A percentile compares a stretch with the other conserved stretches of the same genome.
Evolutionary conservation across 2,797 vertebrate genomes (phyloP).

Genomic region (Phyllotis vaccarum): DNA sequence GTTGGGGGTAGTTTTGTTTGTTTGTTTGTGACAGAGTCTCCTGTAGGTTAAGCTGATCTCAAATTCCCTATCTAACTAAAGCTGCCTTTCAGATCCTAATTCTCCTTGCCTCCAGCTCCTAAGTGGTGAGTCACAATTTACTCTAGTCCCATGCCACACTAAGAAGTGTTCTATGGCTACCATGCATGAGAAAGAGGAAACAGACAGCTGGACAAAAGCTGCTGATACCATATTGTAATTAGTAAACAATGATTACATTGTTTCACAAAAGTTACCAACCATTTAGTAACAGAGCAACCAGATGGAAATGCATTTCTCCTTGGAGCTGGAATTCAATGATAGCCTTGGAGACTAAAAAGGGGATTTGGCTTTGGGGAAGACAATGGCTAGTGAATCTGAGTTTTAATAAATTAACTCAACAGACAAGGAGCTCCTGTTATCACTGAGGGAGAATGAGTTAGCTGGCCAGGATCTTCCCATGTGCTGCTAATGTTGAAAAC

Average conservation of each 20-base stretch:
- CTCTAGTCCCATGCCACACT: not conserved
- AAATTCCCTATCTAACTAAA: not conserved
- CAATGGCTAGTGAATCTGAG: not conserved
- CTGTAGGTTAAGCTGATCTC: not conserved
- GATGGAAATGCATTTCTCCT: slow-evolving; percentile 47
- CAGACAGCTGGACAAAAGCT: slow-evolving; percentile 5
- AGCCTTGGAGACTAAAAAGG: not conserved
- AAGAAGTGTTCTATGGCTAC: not conserved
- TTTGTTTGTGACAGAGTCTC: not conserved
- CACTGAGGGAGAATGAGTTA: not conserved
- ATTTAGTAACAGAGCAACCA: slow-evolving; percentile 23
- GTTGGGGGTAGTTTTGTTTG: not conserved
- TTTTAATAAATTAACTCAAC: not conserved
- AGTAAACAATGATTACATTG: not conserved
- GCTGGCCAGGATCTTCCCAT: not conserved
- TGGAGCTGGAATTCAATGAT: not conserved
- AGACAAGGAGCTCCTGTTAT: not conserved
- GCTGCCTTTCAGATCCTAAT: not conserved
- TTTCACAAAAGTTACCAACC: not conserved
- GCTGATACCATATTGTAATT: not conserved
- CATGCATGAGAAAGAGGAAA: not conserved
- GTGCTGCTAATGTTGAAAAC: not conserved
- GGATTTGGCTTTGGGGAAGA: not conserved
- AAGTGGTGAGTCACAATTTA: not conserved
- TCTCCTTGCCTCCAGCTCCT: not conserved